Evolutionary conservation across 2,797 vertebrate genomes (phyloP).

Genomic region (Yasuhikotakia modesta): DNA sequence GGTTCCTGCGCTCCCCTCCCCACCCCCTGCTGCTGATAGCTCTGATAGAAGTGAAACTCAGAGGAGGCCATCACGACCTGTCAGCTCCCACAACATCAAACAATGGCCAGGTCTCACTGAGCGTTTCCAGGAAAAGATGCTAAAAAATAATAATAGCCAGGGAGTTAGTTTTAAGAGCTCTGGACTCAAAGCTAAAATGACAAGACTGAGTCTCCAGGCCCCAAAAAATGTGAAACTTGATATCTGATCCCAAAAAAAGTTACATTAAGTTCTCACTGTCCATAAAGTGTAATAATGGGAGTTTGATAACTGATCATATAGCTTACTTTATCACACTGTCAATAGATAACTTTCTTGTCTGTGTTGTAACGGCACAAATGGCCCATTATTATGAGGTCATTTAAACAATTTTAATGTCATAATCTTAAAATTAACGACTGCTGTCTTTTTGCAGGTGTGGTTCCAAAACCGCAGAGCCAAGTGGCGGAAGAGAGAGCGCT

Average conservation of each 20-base stretch:
- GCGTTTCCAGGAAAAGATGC: slow-evolving; percentile 54
- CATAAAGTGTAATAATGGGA: too few species aligned
- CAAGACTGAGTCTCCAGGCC: slow-evolving; percentile 22
- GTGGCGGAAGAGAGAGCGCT: slow-evolving; percentile 98
- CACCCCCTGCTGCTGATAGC: slow-evolving; percentile 60
- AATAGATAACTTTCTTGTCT: too few species aligned
- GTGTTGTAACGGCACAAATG: too few species aligned
- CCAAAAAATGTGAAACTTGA: not conserved
- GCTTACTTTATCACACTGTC: not conserved
- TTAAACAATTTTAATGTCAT: not conserved
- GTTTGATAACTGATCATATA: too few species aligned
- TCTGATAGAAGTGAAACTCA: slow-evolving; percentile 56
- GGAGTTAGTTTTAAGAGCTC: too few species aligned
- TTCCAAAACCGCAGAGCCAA: slow-evolving; percentile 98
- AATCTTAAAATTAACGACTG: not conserved
- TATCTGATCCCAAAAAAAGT: slow-evolving; percentile 30
- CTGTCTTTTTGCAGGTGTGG: slow-evolving; percentile 84
- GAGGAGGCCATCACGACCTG: slow-evolving; percentile 61
- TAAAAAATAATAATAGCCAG: slow-evolving; percentile 50
- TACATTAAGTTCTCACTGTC: slow-evolving; percentile 18
- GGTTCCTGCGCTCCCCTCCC: slow-evolving; percentile 53
- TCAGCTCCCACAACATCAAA: slow-evolving; percentile 64
- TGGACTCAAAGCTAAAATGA: slow-evolving; percentile 17
- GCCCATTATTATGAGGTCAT: slow-evolving; percentile 2
- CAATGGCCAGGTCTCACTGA: slow-evolving; percentile 51